A percentile compares a stretch with the other conserved stretches of the same genome.
Conservation (phyloP, 2,888 invertebrate species). For the Protophormia terraenovae region DNA sequence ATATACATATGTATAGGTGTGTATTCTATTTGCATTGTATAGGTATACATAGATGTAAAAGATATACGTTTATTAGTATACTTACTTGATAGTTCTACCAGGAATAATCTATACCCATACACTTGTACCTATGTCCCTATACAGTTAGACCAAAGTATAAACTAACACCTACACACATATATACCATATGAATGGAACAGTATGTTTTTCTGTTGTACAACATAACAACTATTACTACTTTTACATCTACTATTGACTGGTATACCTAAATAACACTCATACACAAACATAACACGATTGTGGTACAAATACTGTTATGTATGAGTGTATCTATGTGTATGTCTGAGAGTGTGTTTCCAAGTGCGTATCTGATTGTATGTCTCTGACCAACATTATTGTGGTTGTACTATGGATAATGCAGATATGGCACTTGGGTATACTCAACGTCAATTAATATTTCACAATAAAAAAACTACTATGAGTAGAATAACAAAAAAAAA, state of each 20-base stretch:
- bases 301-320: background rate
- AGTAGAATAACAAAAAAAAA: background rate
- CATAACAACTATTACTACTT: background rate
- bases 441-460: constrained; percentile 68
- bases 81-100: constrained; percentile 60
- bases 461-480: constrained; percentile 51
- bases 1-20: background rate
- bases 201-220: constrained; percentile 23
- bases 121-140: background rate
- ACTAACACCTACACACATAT: constrained; percentile 26
- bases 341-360: background rate
- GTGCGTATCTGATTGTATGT: constrained; percentile 52
- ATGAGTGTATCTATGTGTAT: background rate
- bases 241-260: constrained; percentile 44
- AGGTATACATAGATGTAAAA: constrained; percentile 39
- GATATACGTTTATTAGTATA: constrained; percentile 65
- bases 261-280: constrained; percentile 31
- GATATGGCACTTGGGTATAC: constrained; percentile 67
- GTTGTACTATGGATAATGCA: constrained; percentile 63
- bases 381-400: constrained; percentile 65
- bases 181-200: background rate
- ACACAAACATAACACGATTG: constrained; percentile 21
- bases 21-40: background rate
- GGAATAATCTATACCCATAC: constrained; percentile 36
- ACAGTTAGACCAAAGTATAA: constrained; percentile 19